Base-by-base conservation (phyloP, 2,797 vertebrate species). In the Myotis myotis region DNA sequence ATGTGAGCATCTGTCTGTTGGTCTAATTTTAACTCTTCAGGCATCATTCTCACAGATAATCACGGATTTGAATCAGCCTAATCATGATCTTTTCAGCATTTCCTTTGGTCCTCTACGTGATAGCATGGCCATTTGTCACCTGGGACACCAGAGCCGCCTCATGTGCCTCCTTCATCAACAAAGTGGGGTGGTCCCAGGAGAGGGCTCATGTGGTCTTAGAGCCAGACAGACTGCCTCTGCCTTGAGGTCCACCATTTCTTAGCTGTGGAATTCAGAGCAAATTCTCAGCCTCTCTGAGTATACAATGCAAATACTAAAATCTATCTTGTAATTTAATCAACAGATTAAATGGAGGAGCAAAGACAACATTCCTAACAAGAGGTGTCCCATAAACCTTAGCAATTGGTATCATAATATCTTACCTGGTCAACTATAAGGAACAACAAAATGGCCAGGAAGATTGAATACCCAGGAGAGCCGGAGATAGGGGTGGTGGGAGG, bases 41-140 rank as follows among this genome's bases (percentile, higher is more conserved):
- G 84, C 71, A 0, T 91, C 96, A 84, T 51, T 38, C 92, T 74
- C 57, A 30, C 68, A 25, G 86, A 49, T 81, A 57, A 86, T 82
- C 93, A 41, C 36, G 74, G 51, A 33, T 87, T 51, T 13, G 91
- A 86, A 79, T 92, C 28, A 17, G 89, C 93, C 94, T 75, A 22
- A 70, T 55, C 57, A 79, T 96, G 96, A 94, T 95, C 97, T 96
- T 96, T 95, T 96, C 91, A 80, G 85, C 87, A 36, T 81, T 51
- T 80, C 60, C 89, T 68, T 44, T 25, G 38, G 89, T 83, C 79
- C 25, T 33, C 15, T 23, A 20, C 38, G 6, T 1, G 94, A 53
- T 2, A 11, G 60, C 75, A 57, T 33, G 92, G 91, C 86, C 57
- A 62, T 66, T 30, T 81, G 13, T 95, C 85, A 60, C 84, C 74